Percentiles rank a stretch among this genome's conserved stretches.
phyloP scores from a whole-genome alignment of 2,888 invertebrate species.

The Machimus atricapillus region DNA sequence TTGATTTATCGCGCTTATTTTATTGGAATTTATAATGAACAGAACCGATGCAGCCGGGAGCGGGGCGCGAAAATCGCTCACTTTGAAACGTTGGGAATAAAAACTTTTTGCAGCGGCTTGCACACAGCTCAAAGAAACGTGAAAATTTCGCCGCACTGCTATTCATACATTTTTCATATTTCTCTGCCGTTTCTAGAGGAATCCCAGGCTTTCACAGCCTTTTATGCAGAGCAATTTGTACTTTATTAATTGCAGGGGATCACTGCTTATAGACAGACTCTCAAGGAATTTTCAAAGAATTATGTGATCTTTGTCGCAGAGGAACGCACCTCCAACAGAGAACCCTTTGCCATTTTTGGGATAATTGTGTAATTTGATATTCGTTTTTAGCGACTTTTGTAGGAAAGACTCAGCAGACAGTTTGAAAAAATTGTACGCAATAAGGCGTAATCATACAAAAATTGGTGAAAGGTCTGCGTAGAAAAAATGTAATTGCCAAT shows the following conservation, averaged over 20 bases:
- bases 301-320: not conserved
- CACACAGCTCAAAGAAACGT: not conserved
- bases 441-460: not conserved
- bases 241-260: not conserved
- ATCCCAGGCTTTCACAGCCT: not conserved
- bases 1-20: conserved; percentile 41
- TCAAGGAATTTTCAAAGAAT: not conserved
- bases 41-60: not conserved
- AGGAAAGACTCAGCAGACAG: not conserved
- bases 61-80: conserved; percentile 21
- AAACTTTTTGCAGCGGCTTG: not conserved
- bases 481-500: not conserved
- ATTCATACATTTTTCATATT: not conserved
- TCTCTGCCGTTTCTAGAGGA: not conserved
- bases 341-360: not conserved
- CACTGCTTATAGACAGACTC: not conserved
- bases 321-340: not conserved
- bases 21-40: conserved; percentile 17
- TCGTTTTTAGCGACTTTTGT: not conserved
- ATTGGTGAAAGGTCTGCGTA: not conserved
- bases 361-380: not conserved
- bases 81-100: not conserved
- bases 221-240: not conserved
- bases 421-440: no score
- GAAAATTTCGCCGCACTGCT: not conserved